phyloP scores from a whole-genome alignment of 92 coral and sea anemone genomes.

The Phenganax marumi region DNA sequence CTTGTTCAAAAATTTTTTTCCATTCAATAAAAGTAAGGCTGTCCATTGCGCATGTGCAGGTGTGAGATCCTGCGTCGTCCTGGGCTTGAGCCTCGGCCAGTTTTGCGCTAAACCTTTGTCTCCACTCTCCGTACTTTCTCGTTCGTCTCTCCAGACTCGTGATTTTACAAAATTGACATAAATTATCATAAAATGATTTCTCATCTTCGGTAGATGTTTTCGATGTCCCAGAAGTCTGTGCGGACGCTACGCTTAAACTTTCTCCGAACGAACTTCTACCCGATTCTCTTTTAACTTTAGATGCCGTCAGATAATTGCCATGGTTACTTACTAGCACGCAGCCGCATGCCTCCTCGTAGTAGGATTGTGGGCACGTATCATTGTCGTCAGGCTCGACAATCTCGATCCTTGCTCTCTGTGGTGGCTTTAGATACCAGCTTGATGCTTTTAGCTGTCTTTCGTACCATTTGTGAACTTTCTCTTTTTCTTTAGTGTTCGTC shows the following conservation, averaged over 20 bases:
- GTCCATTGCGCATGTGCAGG: conserved; percentile 40
- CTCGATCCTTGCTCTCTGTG: conserved; percentile 25
- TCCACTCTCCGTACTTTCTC: conserved; percentile 37
- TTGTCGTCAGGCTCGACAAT: conserved; percentile 16
- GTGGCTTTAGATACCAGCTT: conserved; percentile 31
- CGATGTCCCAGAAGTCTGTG: conserved; percentile 8
- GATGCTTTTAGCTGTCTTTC: conserved; percentile 29
- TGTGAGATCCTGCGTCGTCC: background rate
- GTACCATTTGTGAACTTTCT: conserved; percentile 36
- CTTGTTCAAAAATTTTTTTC: conserved; percentile 30
- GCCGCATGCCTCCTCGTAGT: conserved; percentile 35
- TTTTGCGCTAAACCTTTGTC: conserved; percentile 34
- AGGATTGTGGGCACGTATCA: conserved; percentile 27
- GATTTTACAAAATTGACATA: conserved; percentile 31
- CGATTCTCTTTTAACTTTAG: background rate
- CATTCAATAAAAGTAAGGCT: conserved; percentile 24
- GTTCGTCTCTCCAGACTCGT: conserved; percentile 34
- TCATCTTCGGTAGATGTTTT: conserved; percentile 37
- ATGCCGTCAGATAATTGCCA: background rate
- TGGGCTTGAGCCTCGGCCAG: conserved; percentile 8
- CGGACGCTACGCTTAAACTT: conserved; percentile 7
- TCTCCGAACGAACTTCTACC: conserved; percentile 21
- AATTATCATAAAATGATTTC: conserved; percentile 33
- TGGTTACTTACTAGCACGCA: conserved; percentile 35
- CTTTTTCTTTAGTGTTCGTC: conserved; percentile 24